Base-by-base conservation (phyloP, 2,113 vertebrate genomes). In the Gobiocypris rarus region DNA sequence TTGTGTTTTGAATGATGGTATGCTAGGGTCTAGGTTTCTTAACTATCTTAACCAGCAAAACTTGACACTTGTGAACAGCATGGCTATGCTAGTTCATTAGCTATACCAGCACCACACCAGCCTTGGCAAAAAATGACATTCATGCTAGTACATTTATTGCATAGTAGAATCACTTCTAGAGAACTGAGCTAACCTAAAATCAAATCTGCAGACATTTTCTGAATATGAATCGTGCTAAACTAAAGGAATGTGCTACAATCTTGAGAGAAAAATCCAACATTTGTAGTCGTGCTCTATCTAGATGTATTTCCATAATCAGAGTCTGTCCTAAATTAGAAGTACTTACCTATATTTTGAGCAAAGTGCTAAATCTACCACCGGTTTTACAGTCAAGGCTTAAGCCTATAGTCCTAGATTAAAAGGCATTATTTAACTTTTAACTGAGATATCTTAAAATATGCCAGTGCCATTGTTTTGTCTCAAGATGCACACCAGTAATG, bases 41-140 rank as follows among this genome's bases (percentile, higher is more conserved):
- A 75, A 31, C 26, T 75, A 31, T 48, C 71, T 52, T 74, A 52
- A 19, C 26, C 67, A 43, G 67, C 34, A 43, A 70, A 43, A 70
- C 4, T 5, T 70, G 34, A 70, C 41, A 43, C 67, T 70, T 70
- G 34, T n/a, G 19, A 70, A 70, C 74, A n/a, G 74, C 28, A 31
- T 31, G 26, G 28, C 15, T 15, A 48, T 52, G 3, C n/a, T 75
- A 15, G 14, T 75, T 28, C 14, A 22, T 54, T 56, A 6, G 19
- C 5, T 56, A n/a, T 9, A 58, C 28, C 69, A 45, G 38, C 22
- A 71, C 69, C 22, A 71, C 43, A n/a, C 10, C 31, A 67, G 31
- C 3, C 31, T 22, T 67, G 34, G 8, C 17, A 31, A 38, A 67
- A 41, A 69, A n/a, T 3, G 65, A 22, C 31, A 69, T 69, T 38